Evolutionary conservation across 2,113 vertebrate species (phyloP), one percentile per base, ranked within the genome.

Genomic region (Corythaixoides concolor): DNA sequence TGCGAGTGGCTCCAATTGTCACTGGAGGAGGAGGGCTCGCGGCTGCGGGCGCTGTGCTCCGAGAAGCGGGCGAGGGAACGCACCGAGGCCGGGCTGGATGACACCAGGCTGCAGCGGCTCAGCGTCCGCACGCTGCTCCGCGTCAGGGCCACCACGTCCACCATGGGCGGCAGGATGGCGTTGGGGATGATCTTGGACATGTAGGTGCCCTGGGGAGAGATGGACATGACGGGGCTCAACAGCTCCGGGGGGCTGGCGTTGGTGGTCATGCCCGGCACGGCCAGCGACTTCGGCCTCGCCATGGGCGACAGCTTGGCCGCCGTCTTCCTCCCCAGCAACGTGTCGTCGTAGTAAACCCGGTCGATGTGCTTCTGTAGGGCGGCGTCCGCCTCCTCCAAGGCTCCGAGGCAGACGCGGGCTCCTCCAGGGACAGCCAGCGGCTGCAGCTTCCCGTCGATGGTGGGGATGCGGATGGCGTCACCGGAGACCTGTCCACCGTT

Each of bases 141-240:
- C 47, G 98, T 98, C 78, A 99, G 98, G 80, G 99, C 99, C 67
- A 99, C 99, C 74, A 99, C 98, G 1, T 99, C 98, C 81, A 99
- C 98, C 15, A 99, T 99, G 8, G 99, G 98, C 0, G 99, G 99
- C 97, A 99, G 96, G 85, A 99, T 98, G 1, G 99, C 99, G 4
- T 99, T 99, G 27, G 99, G 99, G 85, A 99, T 99, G 92, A 99
- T 99, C 97, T 99, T 99, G 27, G 99, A 99, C 98, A 99, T 92
- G 97, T 99, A 99, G 45, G 99, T 98, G 83, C 98, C 99, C 97
- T 99, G 99, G 3, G 99, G 99, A 0, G 99, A 99, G 97, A 99
- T 99, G 81, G 99, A 99, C 99, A 99, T 99, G 84, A 99, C 99
- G 0, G 99, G 99, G 69, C 99, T 98, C 96, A 98, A 97, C 27